A percentile compares a stretch with the other conserved stretches of the same genome.
phyloP scores from a whole-genome alignment of 2,888 invertebrate species.

The Geotrupes spiniger region DNA sequence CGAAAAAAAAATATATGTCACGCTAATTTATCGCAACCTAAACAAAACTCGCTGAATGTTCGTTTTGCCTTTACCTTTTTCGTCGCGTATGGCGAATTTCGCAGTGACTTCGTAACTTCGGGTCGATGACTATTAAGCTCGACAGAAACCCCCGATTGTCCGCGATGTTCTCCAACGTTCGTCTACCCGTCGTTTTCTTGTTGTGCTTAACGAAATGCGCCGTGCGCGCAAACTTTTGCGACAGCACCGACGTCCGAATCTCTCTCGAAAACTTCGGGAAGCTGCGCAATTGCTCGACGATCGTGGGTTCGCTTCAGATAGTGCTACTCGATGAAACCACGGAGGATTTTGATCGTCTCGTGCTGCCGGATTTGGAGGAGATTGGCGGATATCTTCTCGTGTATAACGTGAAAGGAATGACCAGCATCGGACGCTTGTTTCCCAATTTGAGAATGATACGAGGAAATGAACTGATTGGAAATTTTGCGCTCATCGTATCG shows the following conservation, averaged over 20 bases:
- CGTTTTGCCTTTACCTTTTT: too few species aligned
- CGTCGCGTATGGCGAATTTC: too few species aligned
- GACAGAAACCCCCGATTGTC: too few species aligned
- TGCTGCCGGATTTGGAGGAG: slow-evolving; percentile 73
- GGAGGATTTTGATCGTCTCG: slow-evolving; percentile 32
- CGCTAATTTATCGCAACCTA: too few species aligned
- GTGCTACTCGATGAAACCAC: slow-evolving; percentile 59
- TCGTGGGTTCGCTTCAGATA: slow-evolving; percentile 76
- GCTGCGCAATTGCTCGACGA: slow-evolving; percentile 66
- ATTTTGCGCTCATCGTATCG: slow-evolving; percentile 77
- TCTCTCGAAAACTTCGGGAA: slow-evolving; percentile 45
- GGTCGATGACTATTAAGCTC: too few species aligned
- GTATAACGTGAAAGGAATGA: slow-evolving; percentile 67
- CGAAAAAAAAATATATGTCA: too few species aligned
- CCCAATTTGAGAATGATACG: slow-evolving; percentile 84
- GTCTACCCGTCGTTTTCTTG: not conserved
- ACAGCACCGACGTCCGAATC: slow-evolving; percentile 59
- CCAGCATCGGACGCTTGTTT: slow-evolving; percentile 67
- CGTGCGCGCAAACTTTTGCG: slow-evolving; percentile 50
- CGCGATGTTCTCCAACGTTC: too few species aligned
- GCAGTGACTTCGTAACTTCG: too few species aligned
- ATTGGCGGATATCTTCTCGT: slow-evolving; percentile 80
- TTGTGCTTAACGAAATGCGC: not conserved
- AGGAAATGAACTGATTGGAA: slow-evolving; percentile 68
- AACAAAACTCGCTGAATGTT: too few species aligned